Evolutionary conservation across 2,888 invertebrate species (phyloP).

Genomic region (Andrena dorsata): DNA sequence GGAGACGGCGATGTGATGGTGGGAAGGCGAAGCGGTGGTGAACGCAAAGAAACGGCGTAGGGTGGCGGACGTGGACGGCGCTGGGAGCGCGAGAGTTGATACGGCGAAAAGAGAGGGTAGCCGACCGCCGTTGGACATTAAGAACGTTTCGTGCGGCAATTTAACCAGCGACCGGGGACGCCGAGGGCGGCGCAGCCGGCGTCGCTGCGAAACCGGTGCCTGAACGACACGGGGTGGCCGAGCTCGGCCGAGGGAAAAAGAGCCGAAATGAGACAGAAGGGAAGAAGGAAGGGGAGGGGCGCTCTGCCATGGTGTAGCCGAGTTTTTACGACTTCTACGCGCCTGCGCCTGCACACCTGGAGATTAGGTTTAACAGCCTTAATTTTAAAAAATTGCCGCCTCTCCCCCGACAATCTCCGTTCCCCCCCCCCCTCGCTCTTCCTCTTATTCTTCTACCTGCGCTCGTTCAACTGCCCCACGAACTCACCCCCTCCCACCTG

Average conservation of each 20-base stretch:
- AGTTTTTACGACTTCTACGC: slow-evolving; percentile 74
- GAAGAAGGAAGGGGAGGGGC: slow-evolving; percentile 22
- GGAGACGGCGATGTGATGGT: neutral
- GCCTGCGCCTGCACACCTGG: slow-evolving; percentile 71
- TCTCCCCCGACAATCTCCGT: slow-evolving; percentile 53
- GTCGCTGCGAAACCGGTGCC: slow-evolving; percentile 55
- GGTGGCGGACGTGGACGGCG: slow-evolving; percentile 19
- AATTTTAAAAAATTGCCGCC: slow-evolving; percentile 81
- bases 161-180: slow-evolving; percentile 72
- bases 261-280: slow-evolving; percentile 39
- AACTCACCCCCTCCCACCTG: slow-evolving; percentile 5
- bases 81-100: slow-evolving; percentile 41
- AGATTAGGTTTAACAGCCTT: slow-evolving; percentile 82
- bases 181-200: slow-evolving; percentile 63
- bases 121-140: slow-evolving; percentile 74
- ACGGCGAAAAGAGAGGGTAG: slow-evolving; percentile 45
- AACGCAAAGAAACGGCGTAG: neutral
- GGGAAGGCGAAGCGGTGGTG: neutral
- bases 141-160: slow-evolving; percentile 78
- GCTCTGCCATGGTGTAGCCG: slow-evolving; percentile 13
- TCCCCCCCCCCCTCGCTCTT: slow-evolving; percentile 18
- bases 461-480: slow-evolving; percentile 41
- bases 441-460: slow-evolving; percentile 61
- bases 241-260: slow-evolving; percentile 36
- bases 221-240: slow-evolving; percentile 37